Percentiles rank a stretch among this genome's conserved stretches.
Evolutionary conservation across 2,113 vertebrate genomes (phyloP).

Genomic region (Pavo muticus): DNA sequence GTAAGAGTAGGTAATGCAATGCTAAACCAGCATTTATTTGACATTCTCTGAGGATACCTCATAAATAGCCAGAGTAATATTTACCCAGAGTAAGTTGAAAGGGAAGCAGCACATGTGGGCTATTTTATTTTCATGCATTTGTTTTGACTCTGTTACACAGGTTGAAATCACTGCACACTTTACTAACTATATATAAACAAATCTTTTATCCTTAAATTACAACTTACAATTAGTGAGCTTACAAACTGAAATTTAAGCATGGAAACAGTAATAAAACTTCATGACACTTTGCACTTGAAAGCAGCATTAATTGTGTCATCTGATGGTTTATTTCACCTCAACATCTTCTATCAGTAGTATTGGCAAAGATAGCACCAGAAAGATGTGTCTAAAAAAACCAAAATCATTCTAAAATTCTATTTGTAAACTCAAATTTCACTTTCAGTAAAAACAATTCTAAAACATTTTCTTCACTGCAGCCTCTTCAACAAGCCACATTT

Average conservation of each 20-base stretch:
- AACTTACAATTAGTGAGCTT: not conserved
- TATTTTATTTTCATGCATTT: not conserved
- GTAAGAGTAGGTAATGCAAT: not conserved
- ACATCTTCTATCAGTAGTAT: accelerated
- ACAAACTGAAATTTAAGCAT: not conserved
- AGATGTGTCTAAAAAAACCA: accelerated
- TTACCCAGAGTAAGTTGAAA: not conserved
- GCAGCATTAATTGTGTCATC: not conserved
- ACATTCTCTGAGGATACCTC: not conserved
- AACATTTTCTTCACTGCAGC: not conserved
- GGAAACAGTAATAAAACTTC: not conserved
- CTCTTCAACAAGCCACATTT: not conserved
- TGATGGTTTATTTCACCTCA: not conserved
- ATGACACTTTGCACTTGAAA: accelerated
- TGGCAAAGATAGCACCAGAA: not conserved
- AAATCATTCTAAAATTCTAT: not conserved
- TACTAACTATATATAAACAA: accelerated
- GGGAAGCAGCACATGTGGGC: not conserved
- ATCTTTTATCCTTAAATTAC: not conserved
- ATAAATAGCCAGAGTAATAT: not conserved
- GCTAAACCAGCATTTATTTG: not conserved
- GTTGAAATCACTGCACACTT: not conserved
- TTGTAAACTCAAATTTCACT: not conserved
- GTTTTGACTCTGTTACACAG: accelerated
- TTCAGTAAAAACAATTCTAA: not conserved